phyloP scores from a whole-genome alignment of 2,113 vertebrate species.

The Heliornis fulica region DNA sequence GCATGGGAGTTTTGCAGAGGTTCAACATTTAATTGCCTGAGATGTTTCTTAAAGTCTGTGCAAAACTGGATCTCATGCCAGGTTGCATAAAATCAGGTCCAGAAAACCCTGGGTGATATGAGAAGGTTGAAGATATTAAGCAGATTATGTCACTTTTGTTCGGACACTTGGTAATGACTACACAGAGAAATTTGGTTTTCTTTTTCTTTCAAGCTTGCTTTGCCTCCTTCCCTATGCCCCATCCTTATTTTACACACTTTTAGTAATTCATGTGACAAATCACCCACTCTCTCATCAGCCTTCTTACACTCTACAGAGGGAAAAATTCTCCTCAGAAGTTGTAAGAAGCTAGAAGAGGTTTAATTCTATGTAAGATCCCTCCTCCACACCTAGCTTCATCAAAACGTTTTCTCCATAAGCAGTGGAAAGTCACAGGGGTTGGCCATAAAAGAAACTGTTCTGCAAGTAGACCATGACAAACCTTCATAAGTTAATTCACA shows the following conservation, averaged over 20 bases:
- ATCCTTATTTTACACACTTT: background rate
- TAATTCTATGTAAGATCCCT: background rate
- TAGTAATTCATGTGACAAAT: background rate
- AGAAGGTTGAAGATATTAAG: background rate
- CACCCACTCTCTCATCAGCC: accelerated
- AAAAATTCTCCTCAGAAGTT: background rate
- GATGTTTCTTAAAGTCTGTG: background rate
- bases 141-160: background rate
- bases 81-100: background rate
- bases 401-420: background rate
- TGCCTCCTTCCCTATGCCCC: background rate
- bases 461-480: background rate
- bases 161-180: background rate
- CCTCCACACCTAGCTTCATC: background rate
- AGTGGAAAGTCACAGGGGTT: background rate
- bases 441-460: background rate
- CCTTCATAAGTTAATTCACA: background rate
- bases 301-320: background rate
- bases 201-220: background rate
- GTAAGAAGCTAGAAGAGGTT: background rate
- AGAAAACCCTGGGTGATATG: background rate
- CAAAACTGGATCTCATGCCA: background rate
- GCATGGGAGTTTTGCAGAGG: background rate
- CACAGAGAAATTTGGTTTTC: background rate
- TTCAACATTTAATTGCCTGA: background rate